Conservation (phyloP, 2,113 vertebrate genomes). For the Vombatus ursinus region DNA sequence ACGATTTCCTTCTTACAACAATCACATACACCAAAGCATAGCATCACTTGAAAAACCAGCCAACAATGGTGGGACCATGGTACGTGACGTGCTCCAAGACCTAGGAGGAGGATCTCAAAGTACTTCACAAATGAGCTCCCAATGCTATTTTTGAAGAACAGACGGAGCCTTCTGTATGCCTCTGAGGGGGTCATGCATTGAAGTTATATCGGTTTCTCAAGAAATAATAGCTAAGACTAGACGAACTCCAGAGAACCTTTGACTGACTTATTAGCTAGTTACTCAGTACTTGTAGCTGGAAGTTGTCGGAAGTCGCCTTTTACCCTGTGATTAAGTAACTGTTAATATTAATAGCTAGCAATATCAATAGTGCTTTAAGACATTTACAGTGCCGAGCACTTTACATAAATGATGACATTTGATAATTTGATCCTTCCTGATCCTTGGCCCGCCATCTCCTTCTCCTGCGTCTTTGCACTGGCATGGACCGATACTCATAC, state of each 20-base stretch:
- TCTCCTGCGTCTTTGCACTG: background rate
- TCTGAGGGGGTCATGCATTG: background rate
- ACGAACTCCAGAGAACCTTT: background rate
- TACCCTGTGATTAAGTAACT: background rate
- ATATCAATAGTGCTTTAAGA: background rate
- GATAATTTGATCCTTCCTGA: background rate
- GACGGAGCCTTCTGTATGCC: background rate
- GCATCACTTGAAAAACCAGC: background rate
- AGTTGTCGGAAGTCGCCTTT: background rate
- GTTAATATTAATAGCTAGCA: background rate
- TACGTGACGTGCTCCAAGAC: background rate
- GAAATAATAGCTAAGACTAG: background rate
- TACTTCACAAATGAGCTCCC: background rate
- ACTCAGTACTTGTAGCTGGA: background rate
- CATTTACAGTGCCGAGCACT: background rate
- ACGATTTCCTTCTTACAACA: background rate
- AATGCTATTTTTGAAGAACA: background rate
- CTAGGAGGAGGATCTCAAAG: background rate
- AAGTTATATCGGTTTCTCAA: background rate
- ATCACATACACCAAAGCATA: background rate
- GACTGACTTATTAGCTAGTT: background rate
- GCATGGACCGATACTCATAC: too few relatives aligned
- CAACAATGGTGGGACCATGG: background rate
- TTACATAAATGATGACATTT: background rate
- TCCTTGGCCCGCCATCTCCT: background rate